Conservation (phyloP, 2,113 vertebrate genomes). For the Lagopus muta region DNA sequence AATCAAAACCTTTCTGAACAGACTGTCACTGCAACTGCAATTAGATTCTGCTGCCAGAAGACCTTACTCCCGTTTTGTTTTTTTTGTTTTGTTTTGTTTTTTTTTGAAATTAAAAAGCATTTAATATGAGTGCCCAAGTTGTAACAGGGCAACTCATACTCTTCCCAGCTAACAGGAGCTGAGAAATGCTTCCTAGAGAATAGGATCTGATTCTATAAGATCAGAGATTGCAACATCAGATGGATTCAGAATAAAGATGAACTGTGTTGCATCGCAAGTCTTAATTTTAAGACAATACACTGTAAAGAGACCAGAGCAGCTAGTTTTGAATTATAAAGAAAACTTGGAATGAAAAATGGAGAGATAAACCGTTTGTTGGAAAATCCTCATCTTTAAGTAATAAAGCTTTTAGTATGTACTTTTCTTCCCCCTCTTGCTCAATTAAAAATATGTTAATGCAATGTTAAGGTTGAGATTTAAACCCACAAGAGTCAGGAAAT, state of each 20-base stretch:
- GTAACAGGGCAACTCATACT: not conserved
- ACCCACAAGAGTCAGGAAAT: constrained; percentile 69
- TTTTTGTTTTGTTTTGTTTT: no score
- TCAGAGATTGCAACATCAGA: not conserved
- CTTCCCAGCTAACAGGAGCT: not conserved
- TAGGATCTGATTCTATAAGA: not conserved
- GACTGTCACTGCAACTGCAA: not conserved
- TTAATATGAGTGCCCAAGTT: not conserved
- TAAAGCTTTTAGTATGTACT: constrained; percentile 43
- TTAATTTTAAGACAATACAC: constrained; percentile 3
- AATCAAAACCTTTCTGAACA: not conserved
- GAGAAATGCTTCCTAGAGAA: not conserved
- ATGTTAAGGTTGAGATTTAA: constrained; percentile 60
- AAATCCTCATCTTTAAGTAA: constrained; percentile 38
- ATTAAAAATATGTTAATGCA: constrained; percentile 71
- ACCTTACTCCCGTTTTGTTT: not conserved
- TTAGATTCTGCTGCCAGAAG: not conserved
- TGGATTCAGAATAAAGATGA: not conserved
- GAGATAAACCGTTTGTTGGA: not conserved
- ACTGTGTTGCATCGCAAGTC: not conserved
- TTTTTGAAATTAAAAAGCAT: not conserved
- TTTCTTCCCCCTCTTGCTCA: constrained; percentile 38
- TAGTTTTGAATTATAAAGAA: constrained; percentile 18
- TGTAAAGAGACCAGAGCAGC: not conserved
- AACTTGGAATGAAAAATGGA: not conserved